Evolutionary conservation across 1,140 invertebrate species (phyloP), one percentile per base, ranked within the genome.

Genomic region (Heterodera carotae): DNA sequence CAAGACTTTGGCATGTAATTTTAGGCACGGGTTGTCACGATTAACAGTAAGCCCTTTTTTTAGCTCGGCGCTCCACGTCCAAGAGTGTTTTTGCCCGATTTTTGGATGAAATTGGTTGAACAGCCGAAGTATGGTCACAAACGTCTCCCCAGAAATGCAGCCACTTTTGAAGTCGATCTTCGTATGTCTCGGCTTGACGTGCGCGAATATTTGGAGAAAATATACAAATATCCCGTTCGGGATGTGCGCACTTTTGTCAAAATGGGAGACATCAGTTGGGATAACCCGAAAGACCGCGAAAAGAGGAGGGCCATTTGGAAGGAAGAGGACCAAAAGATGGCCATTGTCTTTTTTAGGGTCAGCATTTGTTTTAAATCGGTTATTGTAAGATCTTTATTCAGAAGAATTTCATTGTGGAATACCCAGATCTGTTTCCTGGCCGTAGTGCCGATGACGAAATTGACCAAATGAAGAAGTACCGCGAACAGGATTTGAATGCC

Each of bases 321-420:
- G 59, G 85, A 87, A 12, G 85, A 86, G 12, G 86, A 87, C 64
- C 83, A 84, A 69, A 87, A 87, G 75, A 76, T 79, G 59, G 85
- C 85, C 29, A 83, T 76, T 56, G 86, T 87, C 2, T 87, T 83
- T 72, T 81, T 87, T 73, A 80, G 76, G 27, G 76, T 76, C 12
- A 67, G 39, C 27, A 53, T 2, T 0, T 10, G 22, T 67, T 80
- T n/a, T n/a, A n/a, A 69, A 62, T 34, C n/a, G 22, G 10, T 18
- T 25, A 7, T 39, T 59, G 53, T 10, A 33, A 62, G 31, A 33
- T 8, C n/a, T 66, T 73, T 75, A 29, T 67, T 34, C 36, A 80
- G 76, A 78, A 80, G 53, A 78, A 43, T 39, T 80, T 79, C 67
- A 67, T 56, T 27, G 73, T 31, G 8, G 78, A 80, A 59, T 59